phyloP scores from a whole-genome alignment of 2,888 invertebrate genomes.

The Aproaerema taeniolella region DNA sequence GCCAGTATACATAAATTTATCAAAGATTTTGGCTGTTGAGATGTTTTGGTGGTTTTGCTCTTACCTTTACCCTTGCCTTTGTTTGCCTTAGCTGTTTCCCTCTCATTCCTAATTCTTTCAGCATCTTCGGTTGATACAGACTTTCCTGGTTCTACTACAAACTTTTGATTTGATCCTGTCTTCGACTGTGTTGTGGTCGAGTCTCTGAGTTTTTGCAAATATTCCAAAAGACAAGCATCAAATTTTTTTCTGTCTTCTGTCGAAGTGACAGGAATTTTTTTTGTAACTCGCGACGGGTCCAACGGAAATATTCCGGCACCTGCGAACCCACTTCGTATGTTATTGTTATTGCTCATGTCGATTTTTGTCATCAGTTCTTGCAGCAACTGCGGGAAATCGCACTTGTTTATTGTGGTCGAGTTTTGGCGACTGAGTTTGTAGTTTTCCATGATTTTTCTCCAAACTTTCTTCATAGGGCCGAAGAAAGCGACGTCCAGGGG shows the following conservation, averaged over 20 bases:
- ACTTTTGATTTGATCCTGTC: slow-evolving; percentile 13
- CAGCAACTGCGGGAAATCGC: slow-evolving; percentile 21
- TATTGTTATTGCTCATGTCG: slow-evolving; percentile 11
- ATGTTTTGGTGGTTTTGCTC: neutral
- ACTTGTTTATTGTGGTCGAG: slow-evolving; percentile 20
- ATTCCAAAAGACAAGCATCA: slow-evolving; percentile 16
- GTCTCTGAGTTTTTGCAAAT: slow-evolving; percentile 12
- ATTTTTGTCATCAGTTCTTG: slow-evolving; percentile 20
- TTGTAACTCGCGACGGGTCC: slow-evolving; percentile 13
- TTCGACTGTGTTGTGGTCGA: slow-evolving; percentile 11
- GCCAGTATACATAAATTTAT: neutral
- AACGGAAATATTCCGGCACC: slow-evolving; percentile 21
- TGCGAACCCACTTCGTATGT: slow-evolving; percentile 20
- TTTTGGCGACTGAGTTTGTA: slow-evolving; percentile 10
- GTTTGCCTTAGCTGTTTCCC: neutral
- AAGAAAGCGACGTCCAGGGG: slow-evolving; percentile 7
- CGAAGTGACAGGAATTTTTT: slow-evolving; percentile 13
- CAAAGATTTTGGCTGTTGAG: neutral
- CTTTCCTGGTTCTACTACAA: slow-evolving; percentile 15
- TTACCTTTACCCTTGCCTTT: neutral
- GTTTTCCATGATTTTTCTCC: slow-evolving; percentile 14
- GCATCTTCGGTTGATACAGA: slow-evolving; percentile 18
- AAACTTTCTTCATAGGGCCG: slow-evolving; percentile 13
- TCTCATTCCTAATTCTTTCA: slow-evolving; percentile 2
- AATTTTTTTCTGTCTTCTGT: slow-evolving; percentile 11